Evolutionary conservation across 2,888 invertebrate species (phyloP).

Genomic region (Trachelus iudaicus): DNA sequence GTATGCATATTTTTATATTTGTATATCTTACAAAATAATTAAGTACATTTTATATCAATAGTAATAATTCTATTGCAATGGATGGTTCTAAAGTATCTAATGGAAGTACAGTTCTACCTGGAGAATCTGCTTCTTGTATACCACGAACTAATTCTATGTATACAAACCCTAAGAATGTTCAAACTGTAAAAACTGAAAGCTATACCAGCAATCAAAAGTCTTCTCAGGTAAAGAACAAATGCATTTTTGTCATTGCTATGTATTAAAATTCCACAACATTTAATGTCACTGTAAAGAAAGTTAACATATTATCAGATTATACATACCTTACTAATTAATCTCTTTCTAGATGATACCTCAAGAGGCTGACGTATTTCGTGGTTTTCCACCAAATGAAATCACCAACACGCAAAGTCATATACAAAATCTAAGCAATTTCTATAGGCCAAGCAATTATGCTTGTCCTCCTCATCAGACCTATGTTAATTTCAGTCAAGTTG

Average conservation of each 20-base stretch:
- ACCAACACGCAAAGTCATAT: slow-evolving; percentile 36
- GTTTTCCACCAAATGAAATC: slow-evolving; percentile 42
- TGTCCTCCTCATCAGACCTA: slow-evolving; percentile 22
- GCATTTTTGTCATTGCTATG: neutral
- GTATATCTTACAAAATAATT: neutral
- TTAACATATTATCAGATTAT: neutral
- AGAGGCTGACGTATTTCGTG: slow-evolving; percentile 35
- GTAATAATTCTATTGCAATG: neutral
- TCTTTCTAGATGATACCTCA: slow-evolving; percentile 1
- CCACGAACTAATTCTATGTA: neutral
- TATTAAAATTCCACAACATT: neutral
- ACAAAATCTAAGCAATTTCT: slow-evolving; percentile 33
- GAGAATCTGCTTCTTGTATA: neutral
- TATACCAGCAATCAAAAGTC: neutral
- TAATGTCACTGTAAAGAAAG: neutral
- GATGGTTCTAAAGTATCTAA: neutral
- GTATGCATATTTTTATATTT: slow-evolving; percentile 12
- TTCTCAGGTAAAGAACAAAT: slow-evolving; percentile 10
- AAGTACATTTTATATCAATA: neutral
- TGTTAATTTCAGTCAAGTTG: slow-evolving; percentile 15
- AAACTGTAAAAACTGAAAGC: neutral
- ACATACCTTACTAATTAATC: neutral
- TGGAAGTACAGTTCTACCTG: neutral
- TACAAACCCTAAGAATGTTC: neutral
- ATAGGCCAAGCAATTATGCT: slow-evolving; percentile 19